A percentile compares a stretch with the other conserved stretches of the same genome.
These are phyloP conservation scores for Conops quadrifasciatus DNA, from an alignment of 2,888 invertebrate genomes.

Conservation along the genomic window DNA sequence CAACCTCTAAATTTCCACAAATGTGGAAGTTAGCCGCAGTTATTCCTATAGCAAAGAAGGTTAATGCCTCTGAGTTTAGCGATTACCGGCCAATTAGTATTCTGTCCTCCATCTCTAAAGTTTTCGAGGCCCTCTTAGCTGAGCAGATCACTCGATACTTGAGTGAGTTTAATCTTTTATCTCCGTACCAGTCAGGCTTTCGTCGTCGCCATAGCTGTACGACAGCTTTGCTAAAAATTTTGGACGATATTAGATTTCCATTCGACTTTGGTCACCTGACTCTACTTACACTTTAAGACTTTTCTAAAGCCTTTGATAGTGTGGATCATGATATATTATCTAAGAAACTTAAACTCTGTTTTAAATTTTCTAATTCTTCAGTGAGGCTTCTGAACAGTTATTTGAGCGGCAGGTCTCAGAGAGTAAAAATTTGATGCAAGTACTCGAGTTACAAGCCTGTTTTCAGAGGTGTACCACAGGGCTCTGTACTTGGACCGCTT, in stretches of 20 bases:
- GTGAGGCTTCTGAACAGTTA: background rate
- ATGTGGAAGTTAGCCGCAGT: constrained; percentile 6
- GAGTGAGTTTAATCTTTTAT: background rate
- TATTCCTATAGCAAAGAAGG: constrained; percentile 1
- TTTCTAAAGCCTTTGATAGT: background rate
- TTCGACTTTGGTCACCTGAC: background rate
- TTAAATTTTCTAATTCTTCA: background rate
- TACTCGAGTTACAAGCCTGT: background rate
- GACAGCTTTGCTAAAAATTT: background rate
- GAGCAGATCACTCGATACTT: constrained; percentile 5
- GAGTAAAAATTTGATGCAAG: background rate
- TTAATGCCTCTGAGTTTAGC: background rate
- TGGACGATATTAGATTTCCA: background rate
- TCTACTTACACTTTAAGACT: background rate
- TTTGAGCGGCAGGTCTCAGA: background rate
- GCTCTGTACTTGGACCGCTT: background rate
- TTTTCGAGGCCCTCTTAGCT: background rate
- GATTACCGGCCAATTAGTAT: constrained; percentile 16
- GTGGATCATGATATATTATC: background rate
- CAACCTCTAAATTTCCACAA: constrained; percentile 1
- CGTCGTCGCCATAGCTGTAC: constrained; percentile 7
- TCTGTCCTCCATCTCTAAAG: constrained; percentile 4
- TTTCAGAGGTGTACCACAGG: background rate
- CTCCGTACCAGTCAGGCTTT: constrained; percentile 20
- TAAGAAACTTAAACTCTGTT: background rate